Evolutionary conservation across 2,888 invertebrate species (phyloP).

Genomic region (Slavum lentiscoides): DNA sequence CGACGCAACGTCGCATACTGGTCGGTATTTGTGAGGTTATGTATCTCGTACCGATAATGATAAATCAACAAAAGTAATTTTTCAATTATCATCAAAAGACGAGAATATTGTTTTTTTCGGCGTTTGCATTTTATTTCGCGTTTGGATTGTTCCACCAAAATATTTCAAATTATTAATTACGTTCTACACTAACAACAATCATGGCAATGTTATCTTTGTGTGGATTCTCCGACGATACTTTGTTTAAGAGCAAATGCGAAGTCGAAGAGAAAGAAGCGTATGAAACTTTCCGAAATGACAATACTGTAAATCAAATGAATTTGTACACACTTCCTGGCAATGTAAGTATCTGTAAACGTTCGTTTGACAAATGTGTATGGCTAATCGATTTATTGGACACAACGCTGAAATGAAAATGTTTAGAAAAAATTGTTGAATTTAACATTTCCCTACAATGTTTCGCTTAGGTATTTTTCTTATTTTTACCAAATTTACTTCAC

Average conservation of each 20-base stretch:
- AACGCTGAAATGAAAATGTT: too few relatives aligned
- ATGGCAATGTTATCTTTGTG: slow-evolving; percentile 50
- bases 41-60: slow-evolving; percentile 31
- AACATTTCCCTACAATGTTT: too few relatives aligned
- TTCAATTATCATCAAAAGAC: slow-evolving; percentile 8
- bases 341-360: slow-evolving; percentile 25
- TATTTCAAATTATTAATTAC: not conserved
- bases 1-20: slow-evolving; percentile 14
- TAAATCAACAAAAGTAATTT: slow-evolving; percentile 46
- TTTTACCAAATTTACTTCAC: too few relatives aligned
- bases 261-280: slow-evolving; percentile 46
- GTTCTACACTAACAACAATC: not conserved
- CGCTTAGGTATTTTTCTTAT: too few relatives aligned
- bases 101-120: not conserved
- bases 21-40: slow-evolving; percentile 30
- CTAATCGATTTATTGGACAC: not conserved
- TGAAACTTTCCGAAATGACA: slow-evolving; percentile 37
- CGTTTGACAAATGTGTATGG: too few relatives aligned
- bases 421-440: too few relatives aligned
- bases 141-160: too few relatives aligned
- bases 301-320: slow-evolving; percentile 49
- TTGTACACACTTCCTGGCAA: slow-evolving; percentile 47
- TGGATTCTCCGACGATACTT: slow-evolving; percentile 34
- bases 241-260: slow-evolving; percentile 46
- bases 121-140: not conserved